phyloP scores from a whole-genome alignment of 1,140 invertebrate genomes.

The Zaprionus capensis region DNA sequence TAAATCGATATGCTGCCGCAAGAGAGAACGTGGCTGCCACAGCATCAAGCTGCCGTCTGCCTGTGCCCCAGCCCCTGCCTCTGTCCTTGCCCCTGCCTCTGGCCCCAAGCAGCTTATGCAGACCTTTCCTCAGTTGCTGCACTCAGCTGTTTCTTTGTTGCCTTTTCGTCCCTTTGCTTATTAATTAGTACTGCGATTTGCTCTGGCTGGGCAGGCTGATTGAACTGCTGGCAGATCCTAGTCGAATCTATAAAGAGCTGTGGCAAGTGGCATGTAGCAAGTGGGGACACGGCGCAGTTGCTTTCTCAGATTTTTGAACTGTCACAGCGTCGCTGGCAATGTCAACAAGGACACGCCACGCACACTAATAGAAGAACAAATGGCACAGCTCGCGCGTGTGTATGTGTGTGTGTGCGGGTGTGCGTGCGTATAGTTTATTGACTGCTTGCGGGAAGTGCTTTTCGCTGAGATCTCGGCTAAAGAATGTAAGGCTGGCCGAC shows the following conservation, averaged over 20 bases:
- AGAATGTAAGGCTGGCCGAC: slow-evolving; percentile 73
- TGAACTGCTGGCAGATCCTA: slow-evolving; percentile 37
- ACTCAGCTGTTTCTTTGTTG: neutral
- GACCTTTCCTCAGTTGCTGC: neutral
- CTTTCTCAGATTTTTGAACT: slow-evolving; percentile 23
- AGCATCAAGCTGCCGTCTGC: neutral
- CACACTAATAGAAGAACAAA: slow-evolving; percentile 60
- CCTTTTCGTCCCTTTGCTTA: slow-evolving; percentile 39
- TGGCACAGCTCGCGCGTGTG: slow-evolving; percentile 13
- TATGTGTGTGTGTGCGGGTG: slow-evolving; percentile 16
- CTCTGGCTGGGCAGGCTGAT: slow-evolving; percentile 49
- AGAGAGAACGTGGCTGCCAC: slow-evolving; percentile 30
- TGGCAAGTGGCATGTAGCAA: neutral
- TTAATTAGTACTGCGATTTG: slow-evolving; percentile 76
- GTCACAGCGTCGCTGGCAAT: slow-evolving; percentile 47
- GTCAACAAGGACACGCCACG: slow-evolving; percentile 79
- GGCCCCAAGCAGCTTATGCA: slow-evolving; percentile 8
- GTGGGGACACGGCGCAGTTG: no score
- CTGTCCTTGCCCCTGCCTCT: neutral
- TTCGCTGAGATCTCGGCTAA: slow-evolving; percentile 78
- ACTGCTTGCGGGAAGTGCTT: slow-evolving; percentile 82
- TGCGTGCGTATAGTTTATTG: slow-evolving; percentile 77
- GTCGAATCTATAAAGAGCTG: neutral
- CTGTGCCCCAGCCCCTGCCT: neutral
- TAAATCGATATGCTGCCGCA: slow-evolving; percentile 82